phyloP scores from a whole-genome alignment of 2,797 vertebrate genomes.

The Danio aesculapii region DNA sequence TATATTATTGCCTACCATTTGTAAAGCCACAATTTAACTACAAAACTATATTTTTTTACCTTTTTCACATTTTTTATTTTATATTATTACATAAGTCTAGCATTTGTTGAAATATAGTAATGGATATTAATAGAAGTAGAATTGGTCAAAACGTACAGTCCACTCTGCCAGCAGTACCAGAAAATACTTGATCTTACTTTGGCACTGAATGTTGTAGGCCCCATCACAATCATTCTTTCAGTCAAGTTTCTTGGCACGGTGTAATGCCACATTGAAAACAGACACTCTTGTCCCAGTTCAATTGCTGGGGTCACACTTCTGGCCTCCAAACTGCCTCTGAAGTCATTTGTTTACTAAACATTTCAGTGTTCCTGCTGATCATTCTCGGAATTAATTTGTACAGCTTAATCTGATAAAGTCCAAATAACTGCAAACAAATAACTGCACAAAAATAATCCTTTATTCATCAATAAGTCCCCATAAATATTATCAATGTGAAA shows the following conservation, averaged over 20 bases:
- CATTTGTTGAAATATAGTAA: no score
- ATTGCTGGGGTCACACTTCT: constrained; percentile 11
- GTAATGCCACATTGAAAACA: constrained; percentile 10
- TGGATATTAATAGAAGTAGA: neutral
- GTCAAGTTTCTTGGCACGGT: constrained; percentile 16
- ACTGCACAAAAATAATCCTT: no score
- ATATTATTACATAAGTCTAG: neutral
- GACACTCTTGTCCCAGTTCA: constrained; percentile 6
- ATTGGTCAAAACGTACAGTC: neutral
- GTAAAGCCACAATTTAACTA: no score
- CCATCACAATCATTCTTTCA: neutral
- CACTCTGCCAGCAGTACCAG: neutral
- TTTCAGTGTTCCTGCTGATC: neutral
- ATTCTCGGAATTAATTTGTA: constrained; percentile 5
- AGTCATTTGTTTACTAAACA: constrained; percentile 1
- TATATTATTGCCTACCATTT: no score
- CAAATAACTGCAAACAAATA: neutral
- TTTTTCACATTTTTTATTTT: no score
- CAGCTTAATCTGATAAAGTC: neutral
- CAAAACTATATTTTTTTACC: neutral
- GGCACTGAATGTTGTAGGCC: neutral
- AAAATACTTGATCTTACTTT: constrained; percentile 1
- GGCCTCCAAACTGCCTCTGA: neutral
- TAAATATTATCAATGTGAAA: no score
- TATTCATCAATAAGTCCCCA: no score